These are phyloP conservation scores for Stratiomys singularior DNA, from an alignment of 2,888 invertebrate genomes.

Conservation along the genomic window DNA sequence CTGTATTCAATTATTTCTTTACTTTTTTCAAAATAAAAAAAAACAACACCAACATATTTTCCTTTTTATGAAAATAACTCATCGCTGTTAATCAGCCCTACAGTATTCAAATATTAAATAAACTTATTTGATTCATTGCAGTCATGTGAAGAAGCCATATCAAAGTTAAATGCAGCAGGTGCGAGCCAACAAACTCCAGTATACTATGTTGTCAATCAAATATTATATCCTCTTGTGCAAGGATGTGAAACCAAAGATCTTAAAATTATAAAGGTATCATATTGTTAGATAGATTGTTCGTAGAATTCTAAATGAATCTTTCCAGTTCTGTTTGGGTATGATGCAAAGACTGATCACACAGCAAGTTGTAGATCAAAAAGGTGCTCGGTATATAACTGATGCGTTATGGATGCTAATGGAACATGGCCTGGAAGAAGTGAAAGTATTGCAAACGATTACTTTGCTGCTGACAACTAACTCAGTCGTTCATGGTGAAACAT, in stretches of 20 bases:
- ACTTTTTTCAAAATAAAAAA: too few species aligned
- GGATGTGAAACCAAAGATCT: slow-evolving; percentile 98
- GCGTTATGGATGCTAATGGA: slow-evolving; percentile 95
- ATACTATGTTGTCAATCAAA: slow-evolving; percentile 90
- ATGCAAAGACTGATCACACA: slow-evolving; percentile 94
- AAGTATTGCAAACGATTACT: slow-evolving; percentile 95
- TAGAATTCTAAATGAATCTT: not conserved
- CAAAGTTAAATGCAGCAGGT: slow-evolving; percentile 83
- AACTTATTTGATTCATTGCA: slow-evolving; percentile 64
- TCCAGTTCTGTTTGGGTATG: slow-evolving; percentile 87
- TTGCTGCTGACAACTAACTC: slow-evolving; percentile 94
- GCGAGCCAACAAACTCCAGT: slow-evolving; percentile 83
- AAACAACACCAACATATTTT: too few species aligned
- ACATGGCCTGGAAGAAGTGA: slow-evolving; percentile 93
- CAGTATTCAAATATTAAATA: not conserved
- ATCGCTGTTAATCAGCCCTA: too few species aligned
- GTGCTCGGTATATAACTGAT: slow-evolving; percentile 91
- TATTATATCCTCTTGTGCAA: slow-evolving; percentile 94
- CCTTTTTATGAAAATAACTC: too few species aligned
- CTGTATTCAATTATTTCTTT: too few species aligned
- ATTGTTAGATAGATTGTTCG: not conserved
- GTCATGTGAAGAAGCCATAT: slow-evolving; percentile 96
- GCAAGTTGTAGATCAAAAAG: slow-evolving; percentile 89
- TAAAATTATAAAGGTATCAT: slow-evolving; percentile 87
- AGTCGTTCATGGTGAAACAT: slow-evolving; percentile 91